Conservation (phyloP, 2,888 invertebrate genomes). For the Habroteleia sp. region DNA sequence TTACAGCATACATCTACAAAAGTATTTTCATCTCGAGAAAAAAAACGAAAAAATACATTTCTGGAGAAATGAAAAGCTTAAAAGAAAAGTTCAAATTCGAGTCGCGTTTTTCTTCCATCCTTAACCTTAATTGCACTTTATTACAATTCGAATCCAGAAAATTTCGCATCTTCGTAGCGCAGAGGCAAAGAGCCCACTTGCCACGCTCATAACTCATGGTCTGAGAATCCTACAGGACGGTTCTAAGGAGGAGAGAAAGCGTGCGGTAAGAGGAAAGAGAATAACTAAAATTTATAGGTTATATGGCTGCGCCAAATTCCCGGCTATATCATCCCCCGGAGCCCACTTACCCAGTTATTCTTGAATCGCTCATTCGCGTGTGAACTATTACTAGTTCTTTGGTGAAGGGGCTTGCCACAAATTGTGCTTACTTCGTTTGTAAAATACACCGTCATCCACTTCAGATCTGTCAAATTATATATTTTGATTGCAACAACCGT, state of each 20-base stretch:
- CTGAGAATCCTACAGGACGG: conserved; percentile 64
- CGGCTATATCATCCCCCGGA: conserved; percentile 75
- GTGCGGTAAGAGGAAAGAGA: conserved; percentile 68
- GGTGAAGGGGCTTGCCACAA: conserved; percentile 63
- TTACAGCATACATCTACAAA: conserved; percentile 10
- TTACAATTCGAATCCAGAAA: conserved; percentile 64
- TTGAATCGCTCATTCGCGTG: conserved; percentile 67
- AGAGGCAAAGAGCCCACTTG: conserved; percentile 61
- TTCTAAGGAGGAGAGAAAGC: conserved; percentile 65
- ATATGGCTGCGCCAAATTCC: conserved; percentile 77
- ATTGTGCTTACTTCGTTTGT: conserved; percentile 69
- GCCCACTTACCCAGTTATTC: conserved; percentile 77
- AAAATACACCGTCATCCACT: conserved; percentile 36
- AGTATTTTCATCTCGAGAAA: conserved; percentile 20
- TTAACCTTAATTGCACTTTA: conserved; percentile 65
- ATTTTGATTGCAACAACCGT: conserved; percentile 26
- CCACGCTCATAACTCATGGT: conserved; percentile 61
- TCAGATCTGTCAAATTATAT: conserved; percentile 18
- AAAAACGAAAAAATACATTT: conserved; percentile 38
- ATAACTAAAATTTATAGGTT: conserved; percentile 79
- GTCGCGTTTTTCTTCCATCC: conserved; percentile 63
- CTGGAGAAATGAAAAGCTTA: conserved; percentile 33
- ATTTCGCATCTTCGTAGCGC: conserved; percentile 57
- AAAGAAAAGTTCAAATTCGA: conserved; percentile 54
- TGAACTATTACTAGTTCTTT: conserved; percentile 67